Base-by-base conservation (phyloP, 2,113 vertebrate species). In the Cromileptes altivelis region DNA sequence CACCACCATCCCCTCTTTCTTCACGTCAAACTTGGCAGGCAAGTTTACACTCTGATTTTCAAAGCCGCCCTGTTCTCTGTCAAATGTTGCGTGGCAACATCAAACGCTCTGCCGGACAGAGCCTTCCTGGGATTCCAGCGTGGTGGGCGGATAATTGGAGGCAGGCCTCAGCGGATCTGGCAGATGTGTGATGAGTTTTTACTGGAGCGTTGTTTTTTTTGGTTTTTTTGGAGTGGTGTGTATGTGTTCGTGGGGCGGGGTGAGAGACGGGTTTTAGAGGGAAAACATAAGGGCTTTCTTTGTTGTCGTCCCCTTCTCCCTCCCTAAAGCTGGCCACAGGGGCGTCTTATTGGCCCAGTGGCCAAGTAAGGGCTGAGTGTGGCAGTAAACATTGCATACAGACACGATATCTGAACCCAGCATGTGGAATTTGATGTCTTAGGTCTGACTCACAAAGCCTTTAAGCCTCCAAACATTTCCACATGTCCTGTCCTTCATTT, bases 21-120 rank as follows among this genome's bases (percentile, higher is more conserved):
- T 90, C 94, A 91, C 85, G 89, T 93, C 92, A 91, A 94, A 92
- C 93, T 93, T 94, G 93, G 91, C 94, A 93, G 91, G 91, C 88
- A 78, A 91, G 93, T 95, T 94, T 93, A 94, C 91, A 89, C 91
- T 92, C 80, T 58, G 89, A 82, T 89, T 93, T 92, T 94, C 91
- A 95, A 94, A 93, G 91, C 92, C 80, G 80, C 92, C 92, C 94
- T 95, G 94, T 91, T 94, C 93, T 92, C 92, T 82, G 93, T 95
- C 94, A 95, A 95, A 92, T 92, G 92, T 93, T 93, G 94, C 91
- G 86, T 93, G 94, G 93, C 93, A 94, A 94, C 94, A 94, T 95
- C 93, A 95, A 94, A 95, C 87, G 92, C 85, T 92, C 84, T 55
- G 93, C 85, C 91, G 93, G 89, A 93, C 94, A 86, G 91, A 94